phyloP scores from a whole-genome alignment of 2,888 invertebrate genomes.

The Alsophila aescularia region DNA sequence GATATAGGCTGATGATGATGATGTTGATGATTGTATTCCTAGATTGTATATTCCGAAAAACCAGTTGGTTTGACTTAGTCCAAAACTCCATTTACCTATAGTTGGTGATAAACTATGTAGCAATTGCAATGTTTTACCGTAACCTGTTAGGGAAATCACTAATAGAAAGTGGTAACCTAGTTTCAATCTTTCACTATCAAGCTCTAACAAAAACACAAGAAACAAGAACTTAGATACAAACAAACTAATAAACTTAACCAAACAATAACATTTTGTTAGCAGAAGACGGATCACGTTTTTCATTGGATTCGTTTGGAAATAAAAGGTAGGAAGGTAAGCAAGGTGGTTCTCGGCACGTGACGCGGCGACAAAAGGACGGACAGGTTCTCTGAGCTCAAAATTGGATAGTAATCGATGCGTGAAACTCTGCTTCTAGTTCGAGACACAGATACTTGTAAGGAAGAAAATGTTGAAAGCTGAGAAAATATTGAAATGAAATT shows the following conservation, averaged over 20 bases:
- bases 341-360: slow-evolving; percentile 65
- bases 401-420: slow-evolving; percentile 81
- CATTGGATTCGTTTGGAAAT: slow-evolving; percentile 59
- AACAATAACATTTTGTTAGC: slow-evolving; percentile 53
- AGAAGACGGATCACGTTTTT: slow-evolving; percentile 62
- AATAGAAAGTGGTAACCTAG: slow-evolving; percentile 14
- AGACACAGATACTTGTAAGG: background rate
- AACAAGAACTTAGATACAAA: slow-evolving; percentile 29
- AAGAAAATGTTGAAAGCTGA: slow-evolving; percentile 4
- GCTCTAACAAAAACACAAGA: slow-evolving; percentile 20
- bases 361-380: slow-evolving; percentile 75
- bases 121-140: background rate
- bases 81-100: too few relatives aligned
- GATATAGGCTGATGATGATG: too few relatives aligned
- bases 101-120: too few relatives aligned
- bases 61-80: too few relatives aligned
- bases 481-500: too few relatives aligned
- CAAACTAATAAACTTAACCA: slow-evolving; percentile 45
- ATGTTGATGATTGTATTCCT: too few relatives aligned
- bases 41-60: too few relatives aligned
- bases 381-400: slow-evolving; percentile 75
- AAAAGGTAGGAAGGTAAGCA: slow-evolving; percentile 53
- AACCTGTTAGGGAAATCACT: slow-evolving; percentile 5
- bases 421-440: slow-evolving; percentile 54
- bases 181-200: slow-evolving; percentile 7